Evolutionary conservation across 1,140 invertebrate genomes (phyloP).

Genomic region (Lycorma delicatula): DNA sequence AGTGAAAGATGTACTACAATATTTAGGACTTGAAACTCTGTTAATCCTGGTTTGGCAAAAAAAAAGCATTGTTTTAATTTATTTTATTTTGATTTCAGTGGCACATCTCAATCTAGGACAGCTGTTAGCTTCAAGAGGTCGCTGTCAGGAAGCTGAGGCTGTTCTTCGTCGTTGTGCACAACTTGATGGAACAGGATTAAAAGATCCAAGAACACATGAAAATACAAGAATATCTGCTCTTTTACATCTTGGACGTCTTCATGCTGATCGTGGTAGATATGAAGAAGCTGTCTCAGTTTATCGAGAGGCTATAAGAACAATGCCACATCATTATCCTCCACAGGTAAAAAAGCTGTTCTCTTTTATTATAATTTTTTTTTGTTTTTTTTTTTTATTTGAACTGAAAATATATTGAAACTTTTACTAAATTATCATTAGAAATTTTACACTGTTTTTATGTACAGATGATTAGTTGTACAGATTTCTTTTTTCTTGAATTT

Average conservation of each 20-base stretch:
- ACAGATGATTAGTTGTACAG: too few species aligned
- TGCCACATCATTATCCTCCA: constrained; percentile 73
- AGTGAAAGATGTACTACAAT: background rate
- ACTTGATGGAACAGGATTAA: constrained; percentile 75
- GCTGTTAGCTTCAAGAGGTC: constrained; percentile 70
- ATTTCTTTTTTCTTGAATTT: too few species aligned
- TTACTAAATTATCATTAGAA: too few species aligned
- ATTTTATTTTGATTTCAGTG: constrained; percentile 52
- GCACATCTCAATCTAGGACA: constrained; percentile 91
- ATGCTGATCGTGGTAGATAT: constrained; percentile 76
- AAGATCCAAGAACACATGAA: constrained; percentile 84
- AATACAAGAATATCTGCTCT: constrained; percentile 82
- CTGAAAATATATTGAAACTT: background rate
- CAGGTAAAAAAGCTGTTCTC: constrained; percentile 46
- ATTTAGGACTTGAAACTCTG: background rate
- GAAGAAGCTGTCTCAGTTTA: constrained; percentile 83
- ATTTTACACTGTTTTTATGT: too few species aligned
- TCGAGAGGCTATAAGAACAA: constrained; percentile 69
- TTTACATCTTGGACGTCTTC: constrained; percentile 81
- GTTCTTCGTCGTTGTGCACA: constrained; percentile 72
- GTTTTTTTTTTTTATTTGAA: constrained; percentile 2
- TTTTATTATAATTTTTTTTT: constrained; percentile 9
- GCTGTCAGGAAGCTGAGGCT: constrained; percentile 72
- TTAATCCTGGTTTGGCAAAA: background rate
- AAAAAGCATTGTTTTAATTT: background rate